Base-by-base conservation (phyloP, 2,888 invertebrate species). In the Synanthedon vespiformis region DNA sequence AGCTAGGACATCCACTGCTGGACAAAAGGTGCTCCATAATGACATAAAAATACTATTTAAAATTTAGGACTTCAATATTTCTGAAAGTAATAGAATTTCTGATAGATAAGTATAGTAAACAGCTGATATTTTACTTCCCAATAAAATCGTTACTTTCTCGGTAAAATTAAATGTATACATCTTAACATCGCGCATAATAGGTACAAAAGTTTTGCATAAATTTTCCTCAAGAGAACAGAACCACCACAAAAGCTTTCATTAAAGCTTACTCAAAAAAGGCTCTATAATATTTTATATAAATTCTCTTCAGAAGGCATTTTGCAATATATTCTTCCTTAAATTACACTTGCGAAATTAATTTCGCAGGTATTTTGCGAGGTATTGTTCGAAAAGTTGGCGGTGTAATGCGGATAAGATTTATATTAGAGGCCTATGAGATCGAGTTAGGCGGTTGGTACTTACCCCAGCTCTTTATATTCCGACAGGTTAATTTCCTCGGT, bases 321-420 rank as follows among this genome's bases (percentile, higher is more conserved):
- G 14, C 40, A 8, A 34, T 48, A 40, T 51, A 40, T 53, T 57
- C 53, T 52, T 52, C 51, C 44, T 58, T 61, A 63, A 64, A 64
- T 63, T 61, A 61, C 55, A 54, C 61, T 62, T 62, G 57, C 53
- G 48, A 60, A 63, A 66, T 65, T 66, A 68, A 67, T 67, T 63
- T 59, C 54, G 53, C 54, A 52, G 61, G 57, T 60, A 55, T 58
- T 58, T 56, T 54, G 56, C 55, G 56, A 52, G 56, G 56, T 58
- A 59, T 58, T 59, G 59, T 58, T 53, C 49, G 52, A 48, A 16
- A 52, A 50, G 41, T 51, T 53, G 34, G 40, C 53, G 51, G 50
- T 49, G 48, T 40, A 40, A 41, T 18, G 48, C 49, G 54, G 54
- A 54, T 54, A 57, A 52, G 49, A 55, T 55, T 56, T 51, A 56